Conservation (phyloP, 2,888 invertebrate species). For the Lepeophtheirus nordmannii region DNA sequence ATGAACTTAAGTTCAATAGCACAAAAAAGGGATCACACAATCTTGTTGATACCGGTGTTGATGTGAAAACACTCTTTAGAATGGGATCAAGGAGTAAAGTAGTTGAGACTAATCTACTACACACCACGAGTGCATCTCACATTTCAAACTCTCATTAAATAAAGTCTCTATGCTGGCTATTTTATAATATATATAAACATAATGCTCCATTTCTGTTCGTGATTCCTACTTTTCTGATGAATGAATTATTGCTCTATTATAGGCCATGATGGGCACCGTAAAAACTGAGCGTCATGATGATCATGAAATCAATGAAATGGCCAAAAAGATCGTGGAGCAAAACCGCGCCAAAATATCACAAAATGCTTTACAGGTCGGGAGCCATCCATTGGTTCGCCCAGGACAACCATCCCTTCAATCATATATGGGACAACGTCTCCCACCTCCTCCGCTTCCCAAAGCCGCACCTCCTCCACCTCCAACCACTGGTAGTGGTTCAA, state of each 20-base stretch:
- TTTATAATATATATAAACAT: too few species aligned
- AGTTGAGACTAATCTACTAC: too few species aligned
- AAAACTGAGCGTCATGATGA: conserved; percentile 62
- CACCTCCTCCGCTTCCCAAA: conserved; percentile 27
- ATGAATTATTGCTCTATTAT: not conserved
- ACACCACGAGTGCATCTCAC: too few species aligned
- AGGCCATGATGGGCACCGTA: conserved; percentile 36
- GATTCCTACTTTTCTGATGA: too few species aligned
- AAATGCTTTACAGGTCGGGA: conserved; percentile 27
- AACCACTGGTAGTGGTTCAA: conserved; percentile 20
- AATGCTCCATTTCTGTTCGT: too few species aligned
- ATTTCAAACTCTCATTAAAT: too few species aligned
- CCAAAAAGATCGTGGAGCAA: conserved; percentile 69
- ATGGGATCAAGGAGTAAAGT: too few species aligned
- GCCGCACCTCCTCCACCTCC: conserved; percentile 33
- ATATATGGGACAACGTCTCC: conserved; percentile 21
- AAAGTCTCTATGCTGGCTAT: too few species aligned
- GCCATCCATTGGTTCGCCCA: conserved; percentile 25
- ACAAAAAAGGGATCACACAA: too few species aligned
- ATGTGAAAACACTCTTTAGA: too few species aligned
- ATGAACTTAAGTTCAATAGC: too few species aligned
- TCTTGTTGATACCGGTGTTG: too few species aligned
- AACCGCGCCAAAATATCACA: conserved; percentile 50
- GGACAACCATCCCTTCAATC: conserved; percentile 43
- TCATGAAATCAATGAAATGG: conserved; percentile 68